Conservation (phyloP, 1,140 invertebrate species). For the Diorhabda elongata region DNA sequence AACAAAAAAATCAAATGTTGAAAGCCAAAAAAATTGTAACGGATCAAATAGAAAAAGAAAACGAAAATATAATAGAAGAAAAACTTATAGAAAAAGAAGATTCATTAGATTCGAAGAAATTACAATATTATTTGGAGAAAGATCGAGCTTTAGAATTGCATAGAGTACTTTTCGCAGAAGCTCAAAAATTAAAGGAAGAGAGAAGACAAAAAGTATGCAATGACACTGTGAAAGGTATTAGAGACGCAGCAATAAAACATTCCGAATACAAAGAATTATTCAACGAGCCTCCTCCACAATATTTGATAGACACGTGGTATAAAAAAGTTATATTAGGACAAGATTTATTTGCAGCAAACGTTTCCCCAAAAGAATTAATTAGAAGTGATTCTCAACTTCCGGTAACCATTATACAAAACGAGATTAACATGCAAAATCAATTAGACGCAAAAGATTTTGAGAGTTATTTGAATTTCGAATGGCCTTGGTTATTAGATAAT, state of each 20-base stretch:
- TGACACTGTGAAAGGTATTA: constrained; percentile 50
- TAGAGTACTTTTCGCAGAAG: constrained; percentile 50
- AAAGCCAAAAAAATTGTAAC: constrained; percentile 52
- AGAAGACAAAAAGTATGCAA: constrained; percentile 51
- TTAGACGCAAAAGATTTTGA: constrained; percentile 45
- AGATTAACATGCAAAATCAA: constrained; percentile 36
- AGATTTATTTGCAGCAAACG: constrained; percentile 50
- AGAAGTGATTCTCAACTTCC: constrained; percentile 13
- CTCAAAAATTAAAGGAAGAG: constrained; percentile 47
- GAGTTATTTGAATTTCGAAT: constrained; percentile 40
- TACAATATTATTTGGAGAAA: constrained; percentile 52
- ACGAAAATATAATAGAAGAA: constrained; percentile 48
- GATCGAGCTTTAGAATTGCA: constrained; percentile 51
- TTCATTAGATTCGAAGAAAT: constrained; percentile 45
- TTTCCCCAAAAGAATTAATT: constrained; percentile 23
- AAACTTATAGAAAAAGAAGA: constrained; percentile 49
- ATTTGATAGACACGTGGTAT: constrained; percentile 53
- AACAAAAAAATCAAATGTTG: constrained; percentile 52
- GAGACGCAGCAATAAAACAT: constrained; percentile 52
- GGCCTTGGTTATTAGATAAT: constrained; percentile 43
- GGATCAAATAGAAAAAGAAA: constrained; percentile 48
- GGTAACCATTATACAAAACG: constrained; percentile 25
- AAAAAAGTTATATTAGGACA: constrained; percentile 51
- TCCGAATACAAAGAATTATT: constrained; percentile 49
- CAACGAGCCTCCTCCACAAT: constrained; percentile 38